These are phyloP conservation scores for Dallia pectoralis DNA, from an alignment of 2,797 vertebrate species.

Conservation along the genomic window DNA sequence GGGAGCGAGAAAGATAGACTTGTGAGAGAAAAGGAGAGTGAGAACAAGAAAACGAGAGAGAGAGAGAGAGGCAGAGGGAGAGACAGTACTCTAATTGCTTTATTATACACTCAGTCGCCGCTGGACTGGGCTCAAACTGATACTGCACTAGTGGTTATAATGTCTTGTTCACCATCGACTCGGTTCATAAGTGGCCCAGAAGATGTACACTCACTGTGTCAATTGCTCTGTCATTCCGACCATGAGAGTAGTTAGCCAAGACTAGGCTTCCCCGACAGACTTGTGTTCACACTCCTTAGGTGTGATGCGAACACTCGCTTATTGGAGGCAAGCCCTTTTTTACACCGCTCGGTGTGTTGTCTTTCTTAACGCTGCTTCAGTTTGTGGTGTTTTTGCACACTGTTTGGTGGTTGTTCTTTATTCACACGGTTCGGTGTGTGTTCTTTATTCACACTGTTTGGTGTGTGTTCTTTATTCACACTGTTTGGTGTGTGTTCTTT, in stretches of 20 bases:
- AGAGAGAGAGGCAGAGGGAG: not conserved
- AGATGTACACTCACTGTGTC: not conserved
- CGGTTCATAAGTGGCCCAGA: not conserved
- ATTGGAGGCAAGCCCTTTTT: not conserved
- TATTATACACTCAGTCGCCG: conserved; percentile 3
- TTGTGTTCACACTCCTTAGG: not conserved
- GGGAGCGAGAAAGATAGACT: not conserved
- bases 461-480: too few relatives aligned
- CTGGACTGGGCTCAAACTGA: not conserved
- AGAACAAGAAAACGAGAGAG: not conserved
- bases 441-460: too few relatives aligned
- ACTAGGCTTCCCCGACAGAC: not conserved
- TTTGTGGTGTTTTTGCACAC: too few relatives aligned
- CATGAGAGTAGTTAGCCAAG: not conserved
- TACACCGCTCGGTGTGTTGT: too few relatives aligned
- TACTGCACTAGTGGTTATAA: not conserved
- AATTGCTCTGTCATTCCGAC: not conserved
- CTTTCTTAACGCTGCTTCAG: too few relatives aligned
- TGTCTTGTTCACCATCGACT: not conserved
- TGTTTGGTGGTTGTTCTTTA: too few relatives aligned
- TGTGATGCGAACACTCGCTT: not conserved
- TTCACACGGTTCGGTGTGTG: too few relatives aligned
- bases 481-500: too few relatives aligned
- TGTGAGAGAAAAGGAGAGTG: not conserved
- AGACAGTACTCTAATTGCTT: not conserved